Base-by-base conservation (phyloP, 2,888 invertebrate genomes). In the Malthinus flaveolus region DNA sequence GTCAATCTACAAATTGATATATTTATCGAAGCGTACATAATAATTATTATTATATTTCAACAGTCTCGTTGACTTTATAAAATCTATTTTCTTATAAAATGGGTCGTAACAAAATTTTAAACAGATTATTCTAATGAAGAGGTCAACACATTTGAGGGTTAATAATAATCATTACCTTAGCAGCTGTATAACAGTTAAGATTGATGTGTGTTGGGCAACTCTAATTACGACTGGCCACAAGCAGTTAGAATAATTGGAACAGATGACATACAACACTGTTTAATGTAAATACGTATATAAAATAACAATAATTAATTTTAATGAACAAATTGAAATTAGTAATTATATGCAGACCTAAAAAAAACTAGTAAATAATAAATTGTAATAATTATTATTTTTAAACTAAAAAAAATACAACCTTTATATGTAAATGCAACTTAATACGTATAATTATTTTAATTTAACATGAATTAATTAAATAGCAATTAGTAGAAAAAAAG, bases 141-240 rank as follows among this genome's bases (percentile, higher is more conserved):
- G 64, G 61, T 64, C 64, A 63, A 58, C 63, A 59, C 63, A 62
- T 63, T 65, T 61, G 59, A 56, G 62, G 51, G 59, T 59, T 67
- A 67, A 67, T 66, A 62, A 64, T 65, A 59, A 63, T 67, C 59
- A 67, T 67, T 67, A 67, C 61, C 45, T 59, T 52, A 23, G 62
- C 64, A 66, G 66, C 64, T 67, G 65, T 63, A 61, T 56, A 49
- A 50, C 59, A 54, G 59, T 55, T n/a, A 67, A 68, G 68, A 68
- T 68, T 68, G 67, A 68, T 68, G 66, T 61, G 62, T 60, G 57
- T 62, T 65, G 60, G 64, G 66, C 57, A 42, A 59, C 59, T 62
- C 62, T 66, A 68, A 68, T 68, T 68, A 67, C 67, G 59, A 56
- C 62, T 42, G 53, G 60, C 68, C 65, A 63, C 66, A 64, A 64